Evolutionary conservation across 37 sponge, comb jelly and placozoan species (phyloP).

Genomic region (Petrosia ficiformis): DNA sequence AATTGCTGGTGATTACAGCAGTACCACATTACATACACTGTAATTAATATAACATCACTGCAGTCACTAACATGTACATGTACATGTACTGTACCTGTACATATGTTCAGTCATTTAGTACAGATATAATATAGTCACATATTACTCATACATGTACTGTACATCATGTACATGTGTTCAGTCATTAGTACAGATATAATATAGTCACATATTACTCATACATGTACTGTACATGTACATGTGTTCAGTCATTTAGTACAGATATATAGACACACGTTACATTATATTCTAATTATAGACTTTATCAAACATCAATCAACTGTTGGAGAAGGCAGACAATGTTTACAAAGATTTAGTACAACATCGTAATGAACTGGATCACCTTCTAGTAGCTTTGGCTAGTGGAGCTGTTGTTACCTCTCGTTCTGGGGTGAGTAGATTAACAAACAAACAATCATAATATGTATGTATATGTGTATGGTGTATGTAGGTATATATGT

Average conservation of each 20-base stretch:
- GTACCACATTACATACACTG: no score
- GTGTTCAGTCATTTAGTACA: background rate
- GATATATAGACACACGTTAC: no score
- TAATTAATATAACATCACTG: no score
- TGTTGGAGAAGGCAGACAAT: constrained; percentile 81
- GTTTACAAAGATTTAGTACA: constrained; percentile 72
- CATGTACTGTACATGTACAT: background rate
- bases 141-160: background rate
- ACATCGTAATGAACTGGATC: constrained; percentile 75
- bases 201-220: background rate
- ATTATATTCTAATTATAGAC: constrained; percentile 44
- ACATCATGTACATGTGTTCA: background rate
- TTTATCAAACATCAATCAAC: constrained; percentile 55
- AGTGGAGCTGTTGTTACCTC: constrained; percentile 15
- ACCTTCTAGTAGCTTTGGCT: constrained; percentile 50
- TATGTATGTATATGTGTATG: no score
- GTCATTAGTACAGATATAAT: background rate
- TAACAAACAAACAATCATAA: no score
- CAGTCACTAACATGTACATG: no score
- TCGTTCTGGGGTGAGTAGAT: constrained; percentile 4
- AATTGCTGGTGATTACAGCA: background rate
- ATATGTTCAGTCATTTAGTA: background rate
- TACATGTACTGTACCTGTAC: background rate
- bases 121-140: no score
- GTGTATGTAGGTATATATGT: no score